phyloP scores from a whole-genome alignment of 92 coral and sea anemone genomes.

The Umimayanthus kanabou region DNA sequence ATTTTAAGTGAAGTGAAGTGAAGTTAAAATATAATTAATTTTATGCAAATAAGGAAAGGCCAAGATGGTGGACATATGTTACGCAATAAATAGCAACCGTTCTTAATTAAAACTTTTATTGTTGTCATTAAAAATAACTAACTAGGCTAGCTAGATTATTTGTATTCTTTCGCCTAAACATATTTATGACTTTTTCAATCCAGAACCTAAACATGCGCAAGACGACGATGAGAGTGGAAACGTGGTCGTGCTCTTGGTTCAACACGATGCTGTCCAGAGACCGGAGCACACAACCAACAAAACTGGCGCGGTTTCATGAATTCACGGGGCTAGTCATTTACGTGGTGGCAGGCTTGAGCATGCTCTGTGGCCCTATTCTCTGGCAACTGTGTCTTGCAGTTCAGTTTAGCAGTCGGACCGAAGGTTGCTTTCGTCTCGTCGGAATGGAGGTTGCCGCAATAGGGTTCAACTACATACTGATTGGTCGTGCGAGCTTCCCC shows the following conservation, averaged over 20 bases:
- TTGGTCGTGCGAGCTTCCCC: conserved; percentile 51
- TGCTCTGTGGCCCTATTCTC: conserved; percentile 52
- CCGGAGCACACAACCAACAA: conserved; percentile 46
- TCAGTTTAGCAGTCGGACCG: conserved; percentile 40
- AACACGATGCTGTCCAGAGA: conserved; percentile 64
- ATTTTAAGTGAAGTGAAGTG: no score
- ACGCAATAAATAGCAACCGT: no score
- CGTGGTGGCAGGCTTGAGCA: conserved; percentile 56
- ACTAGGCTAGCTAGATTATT: no score
- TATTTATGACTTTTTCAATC: neutral
- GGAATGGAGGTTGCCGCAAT: conserved; percentile 52
- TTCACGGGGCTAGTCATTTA: conserved; percentile 60
- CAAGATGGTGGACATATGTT: no score
- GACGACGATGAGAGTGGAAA: neutral
- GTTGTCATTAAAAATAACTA: no score
- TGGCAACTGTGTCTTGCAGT: conserved; percentile 49
- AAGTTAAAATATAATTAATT: no score
- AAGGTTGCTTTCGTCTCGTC: conserved; percentile 52
- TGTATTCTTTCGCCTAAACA: no score
- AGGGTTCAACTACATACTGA: conserved; percentile 50
- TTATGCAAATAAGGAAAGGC: no score
- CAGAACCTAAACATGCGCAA: neutral
- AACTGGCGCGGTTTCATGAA: conserved; percentile 52
- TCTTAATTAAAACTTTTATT: no score
- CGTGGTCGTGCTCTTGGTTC: conserved; percentile 45